These are phyloP conservation scores for Drosophila aldrichi DNA, from an alignment of 2,888 invertebrate genomes.

Conservation along the genomic window DNA sequence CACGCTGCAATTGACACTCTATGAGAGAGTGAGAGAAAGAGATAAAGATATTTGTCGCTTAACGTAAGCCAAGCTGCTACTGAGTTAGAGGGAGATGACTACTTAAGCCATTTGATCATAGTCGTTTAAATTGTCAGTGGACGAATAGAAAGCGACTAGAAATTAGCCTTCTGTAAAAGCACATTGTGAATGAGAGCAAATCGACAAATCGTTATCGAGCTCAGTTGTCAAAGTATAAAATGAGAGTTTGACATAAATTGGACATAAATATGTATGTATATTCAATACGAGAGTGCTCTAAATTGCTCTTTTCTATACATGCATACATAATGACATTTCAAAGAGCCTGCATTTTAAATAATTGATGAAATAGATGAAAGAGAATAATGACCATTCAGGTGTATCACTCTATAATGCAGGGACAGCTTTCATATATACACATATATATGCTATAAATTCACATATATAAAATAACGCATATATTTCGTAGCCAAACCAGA, in stretches of 20 bases:
- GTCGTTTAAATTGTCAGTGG: too few relatives aligned
- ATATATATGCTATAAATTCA: too few relatives aligned
- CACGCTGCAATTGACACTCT: neutral
- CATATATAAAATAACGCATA: neutral
- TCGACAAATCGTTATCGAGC: too few relatives aligned
- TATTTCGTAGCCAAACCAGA: neutral
- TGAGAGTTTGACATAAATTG: too few relatives aligned
- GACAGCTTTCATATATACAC: neutral
- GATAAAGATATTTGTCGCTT: neutral
- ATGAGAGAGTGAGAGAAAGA: neutral
- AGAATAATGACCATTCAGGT: neutral
- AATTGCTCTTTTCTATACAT: neutral
- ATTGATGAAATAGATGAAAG: neutral
- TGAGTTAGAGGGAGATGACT: neutral
- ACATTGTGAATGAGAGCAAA: too few relatives aligned
- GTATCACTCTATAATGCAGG: neutral
- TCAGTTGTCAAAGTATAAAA: too few relatives aligned
- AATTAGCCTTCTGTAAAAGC: neutral
- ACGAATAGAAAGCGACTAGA: neutral
- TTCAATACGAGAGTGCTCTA: neutral
- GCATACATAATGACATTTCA: neutral
- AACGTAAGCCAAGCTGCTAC: neutral
- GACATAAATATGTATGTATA: neutral
- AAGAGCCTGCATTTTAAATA: neutral
- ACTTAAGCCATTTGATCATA: neutral